phyloP scores from a whole-genome alignment of 2,888 invertebrate species.

The Hipparchia sbordonii region DNA sequence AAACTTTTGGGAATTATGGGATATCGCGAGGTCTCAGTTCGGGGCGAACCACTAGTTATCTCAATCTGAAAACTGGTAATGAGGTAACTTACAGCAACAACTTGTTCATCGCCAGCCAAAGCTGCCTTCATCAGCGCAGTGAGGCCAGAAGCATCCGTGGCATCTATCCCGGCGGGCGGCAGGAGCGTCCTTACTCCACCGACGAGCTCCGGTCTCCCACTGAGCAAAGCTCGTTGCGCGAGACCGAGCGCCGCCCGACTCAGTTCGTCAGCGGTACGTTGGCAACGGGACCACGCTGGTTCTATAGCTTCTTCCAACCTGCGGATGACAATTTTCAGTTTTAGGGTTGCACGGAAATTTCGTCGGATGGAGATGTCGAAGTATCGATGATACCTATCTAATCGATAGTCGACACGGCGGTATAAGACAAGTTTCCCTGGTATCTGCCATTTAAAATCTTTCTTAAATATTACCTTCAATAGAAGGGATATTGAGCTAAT shows the following conservation, averaged over 20 bases:
- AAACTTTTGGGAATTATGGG: too few species aligned
- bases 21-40: too few species aligned
- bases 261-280: conserved; percentile 79
- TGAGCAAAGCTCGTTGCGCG: conserved; percentile 90
- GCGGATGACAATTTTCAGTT: conserved; percentile 16
- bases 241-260: conserved; percentile 87
- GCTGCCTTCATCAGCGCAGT: conserved; percentile 93
- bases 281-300: conserved; percentile 70
- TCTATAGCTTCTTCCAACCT: conserved; percentile 83
- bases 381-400: too few species aligned
- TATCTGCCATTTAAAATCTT: too few species aligned
- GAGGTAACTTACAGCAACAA: conserved; percentile 81
- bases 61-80: background rate
- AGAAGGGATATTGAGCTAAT: too few species aligned
- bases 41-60: too few species aligned
- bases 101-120: conserved; percentile 89
- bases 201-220: conserved; percentile 90
- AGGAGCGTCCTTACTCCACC: conserved; percentile 90
- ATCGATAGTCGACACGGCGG: too few species aligned
- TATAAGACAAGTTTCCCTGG: too few species aligned
- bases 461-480: too few species aligned
- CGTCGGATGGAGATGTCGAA: too few species aligned
- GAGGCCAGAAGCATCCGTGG: conserved; percentile 89
- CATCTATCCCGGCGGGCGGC: conserved; percentile 86
- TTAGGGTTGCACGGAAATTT: background rate